Base-by-base conservation (phyloP, 2,113 vertebrate species). In the Rattus rattus region DNA sequence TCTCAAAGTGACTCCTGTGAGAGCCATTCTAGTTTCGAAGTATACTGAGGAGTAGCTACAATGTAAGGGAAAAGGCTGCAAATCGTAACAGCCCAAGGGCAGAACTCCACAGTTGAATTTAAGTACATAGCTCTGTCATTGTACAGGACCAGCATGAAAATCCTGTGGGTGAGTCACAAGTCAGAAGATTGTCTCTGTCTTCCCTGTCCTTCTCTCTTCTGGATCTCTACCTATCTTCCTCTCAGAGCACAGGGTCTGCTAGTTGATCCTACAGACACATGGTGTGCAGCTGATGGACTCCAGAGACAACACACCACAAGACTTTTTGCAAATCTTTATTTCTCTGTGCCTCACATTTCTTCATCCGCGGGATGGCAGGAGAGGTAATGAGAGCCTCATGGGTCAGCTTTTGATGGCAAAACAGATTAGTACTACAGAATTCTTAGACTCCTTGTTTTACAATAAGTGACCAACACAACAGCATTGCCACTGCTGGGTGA, bases 11-110 rank as follows among this genome's bases (percentile, higher is more conserved):
- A 4, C 65, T 28, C 65, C 22, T 61, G 56, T 30, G 7, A 39
- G 61, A 43, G 43, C 20, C 43, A 33, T 49, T 20, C 63, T 86
- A 49, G 43, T 69, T 49, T 86, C 43, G 20, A 52, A 33, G 43
- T 39, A 52, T 49, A 36, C 59, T 26, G 9, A 63, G 28, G 63
- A 88, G 13, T 26, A 24, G 52, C 19, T 39, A 9, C 26, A 16
- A 17, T 4, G 1, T 2, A 20, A 7, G 8, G 3, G 19, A 14
- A 10, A 63, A 11, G 26, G 8, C 3, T 67, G 9, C 52, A 36
- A 28, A 56, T 43, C 4, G 2, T 80, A 56, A 20, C 20, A 80
- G 8, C 8, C 17, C 30, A 4, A 2, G 7, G 43, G 43, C 24
- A 73, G 39, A 14, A 36, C 67, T 75, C 47, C 3, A 61, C 75